A percentile compares a stretch with the other conserved stretches of the same genome.
Evolutionary conservation across 1,140 invertebrate species (phyloP).

Genomic region (Atopsyche davidsoni): DNA sequence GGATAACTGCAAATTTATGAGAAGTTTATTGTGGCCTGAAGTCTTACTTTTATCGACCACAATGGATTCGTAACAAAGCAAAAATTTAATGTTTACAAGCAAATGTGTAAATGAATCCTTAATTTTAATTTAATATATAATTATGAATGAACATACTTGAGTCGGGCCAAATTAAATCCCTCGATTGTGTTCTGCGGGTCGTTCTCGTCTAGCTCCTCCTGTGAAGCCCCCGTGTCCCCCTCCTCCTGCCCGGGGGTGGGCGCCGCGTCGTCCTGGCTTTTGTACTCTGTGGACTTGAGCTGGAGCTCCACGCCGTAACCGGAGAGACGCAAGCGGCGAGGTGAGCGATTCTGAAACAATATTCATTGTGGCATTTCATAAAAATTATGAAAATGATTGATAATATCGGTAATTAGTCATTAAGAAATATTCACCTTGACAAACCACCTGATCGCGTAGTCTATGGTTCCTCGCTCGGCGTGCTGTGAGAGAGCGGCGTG

Average conservation of each 20-base stretch:
- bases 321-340: constrained; percentile 69
- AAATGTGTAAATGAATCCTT: no score
- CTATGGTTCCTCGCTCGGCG: constrained; percentile 63
- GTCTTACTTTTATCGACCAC: no score
- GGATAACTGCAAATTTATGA: no score
- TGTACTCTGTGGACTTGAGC: constrained; percentile 99
- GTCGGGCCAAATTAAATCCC: constrained; percentile 81
- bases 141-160: constrained; percentile 55
- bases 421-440: constrained; percentile 54
- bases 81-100: no score
- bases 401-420: neutral
- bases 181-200: constrained; percentile 62
- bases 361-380: constrained; percentile 12
- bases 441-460: constrained; percentile 84
- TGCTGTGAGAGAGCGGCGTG: constrained; percentile 66
- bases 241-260: constrained; percentile 51
- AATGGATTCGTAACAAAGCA: no score
- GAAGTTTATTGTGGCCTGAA: no score
- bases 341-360: constrained; percentile 49
- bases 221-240: constrained; percentile 45
- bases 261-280: constrained; percentile 89
- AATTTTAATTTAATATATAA: neutral
- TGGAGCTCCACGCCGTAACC: constrained; percentile 98
- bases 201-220: constrained; percentile 55
- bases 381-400: neutral